phyloP scores from a whole-genome alignment of 2,797 vertebrate species.

The Coluber constrictor region DNA sequence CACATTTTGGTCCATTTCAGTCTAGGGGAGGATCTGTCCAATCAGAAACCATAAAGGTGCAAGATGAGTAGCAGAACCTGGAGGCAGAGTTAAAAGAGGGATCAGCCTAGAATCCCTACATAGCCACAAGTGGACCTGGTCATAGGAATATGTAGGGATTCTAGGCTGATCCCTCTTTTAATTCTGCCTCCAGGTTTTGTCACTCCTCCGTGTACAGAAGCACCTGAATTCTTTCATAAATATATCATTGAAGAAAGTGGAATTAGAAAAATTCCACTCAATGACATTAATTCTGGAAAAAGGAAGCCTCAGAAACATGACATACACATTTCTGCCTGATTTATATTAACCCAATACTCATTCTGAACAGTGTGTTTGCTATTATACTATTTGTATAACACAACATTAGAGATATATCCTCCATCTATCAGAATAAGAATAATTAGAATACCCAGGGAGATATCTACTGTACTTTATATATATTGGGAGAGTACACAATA shows the following conservation, averaged over 20 bases:
- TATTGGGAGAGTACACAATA: background rate
- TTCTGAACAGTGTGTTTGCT: background rate
- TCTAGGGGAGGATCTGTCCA: background rate
- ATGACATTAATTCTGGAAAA: background rate
- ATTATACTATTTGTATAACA: background rate
- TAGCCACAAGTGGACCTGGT: background rate
- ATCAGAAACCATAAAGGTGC: background rate
- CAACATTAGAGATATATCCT: background rate
- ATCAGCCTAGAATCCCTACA: background rate
- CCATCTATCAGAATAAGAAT: background rate
- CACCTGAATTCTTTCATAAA: background rate
- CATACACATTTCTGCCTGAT: background rate
- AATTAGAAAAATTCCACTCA: background rate
- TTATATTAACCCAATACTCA: background rate
- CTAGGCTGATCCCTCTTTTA: background rate
- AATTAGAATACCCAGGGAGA: background rate
- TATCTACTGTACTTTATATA: background rate
- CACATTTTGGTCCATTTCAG: background rate
- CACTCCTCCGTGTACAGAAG: background rate
- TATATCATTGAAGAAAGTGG: background rate
- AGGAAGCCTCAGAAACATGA: background rate
- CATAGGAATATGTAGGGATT: background rate
- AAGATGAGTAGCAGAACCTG: background rate
- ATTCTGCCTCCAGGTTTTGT: background rate
- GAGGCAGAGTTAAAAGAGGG: background rate